A percentile compares a stretch with the other conserved stretches of the same genome.
phyloP scores from a whole-genome alignment of 1,140 invertebrate genomes.

The Eupristina koningsbergeri region DNA sequence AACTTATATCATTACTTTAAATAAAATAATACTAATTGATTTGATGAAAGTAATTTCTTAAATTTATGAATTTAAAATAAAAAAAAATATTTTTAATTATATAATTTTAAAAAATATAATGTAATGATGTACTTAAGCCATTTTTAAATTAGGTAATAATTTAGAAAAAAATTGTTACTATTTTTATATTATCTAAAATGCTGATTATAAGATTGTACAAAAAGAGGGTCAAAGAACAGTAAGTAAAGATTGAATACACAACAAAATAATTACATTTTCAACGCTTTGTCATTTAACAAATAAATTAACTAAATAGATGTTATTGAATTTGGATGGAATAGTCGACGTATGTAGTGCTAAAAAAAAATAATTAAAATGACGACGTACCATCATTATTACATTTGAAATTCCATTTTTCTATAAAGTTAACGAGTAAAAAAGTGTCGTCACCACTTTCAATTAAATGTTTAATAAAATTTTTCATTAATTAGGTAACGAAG shows the following conservation, averaged over 20 bases:
- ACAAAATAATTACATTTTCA: neutral
- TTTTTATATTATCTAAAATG: neutral
- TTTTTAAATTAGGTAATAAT: neutral
- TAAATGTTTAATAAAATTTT: neutral
- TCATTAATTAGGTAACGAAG: neutral
- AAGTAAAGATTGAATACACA: slow-evolving; percentile 28
- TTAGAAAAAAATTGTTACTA: neutral
- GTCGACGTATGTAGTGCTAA: no score
- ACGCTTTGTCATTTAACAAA: neutral
- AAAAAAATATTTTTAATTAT: no score
- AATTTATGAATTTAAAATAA: no score
- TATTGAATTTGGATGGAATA: neutral
- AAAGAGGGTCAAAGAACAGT: slow-evolving; percentile 35
- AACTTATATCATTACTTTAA: no score
- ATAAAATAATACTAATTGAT: no score
- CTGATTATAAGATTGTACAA: neutral
- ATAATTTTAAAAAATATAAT: no score
- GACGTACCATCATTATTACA: no score
- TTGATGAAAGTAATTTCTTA: no score
- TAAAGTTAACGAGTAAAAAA: no score
- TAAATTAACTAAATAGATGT: neutral
- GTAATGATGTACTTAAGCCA: no score
- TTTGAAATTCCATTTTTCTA: no score
- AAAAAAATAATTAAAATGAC: no score
- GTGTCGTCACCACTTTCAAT: neutral